These are phyloP conservation scores for Xanthostigma xanthostigma DNA, from an alignment of 2,888 invertebrate genomes.

Conservation along the genomic window DNA sequence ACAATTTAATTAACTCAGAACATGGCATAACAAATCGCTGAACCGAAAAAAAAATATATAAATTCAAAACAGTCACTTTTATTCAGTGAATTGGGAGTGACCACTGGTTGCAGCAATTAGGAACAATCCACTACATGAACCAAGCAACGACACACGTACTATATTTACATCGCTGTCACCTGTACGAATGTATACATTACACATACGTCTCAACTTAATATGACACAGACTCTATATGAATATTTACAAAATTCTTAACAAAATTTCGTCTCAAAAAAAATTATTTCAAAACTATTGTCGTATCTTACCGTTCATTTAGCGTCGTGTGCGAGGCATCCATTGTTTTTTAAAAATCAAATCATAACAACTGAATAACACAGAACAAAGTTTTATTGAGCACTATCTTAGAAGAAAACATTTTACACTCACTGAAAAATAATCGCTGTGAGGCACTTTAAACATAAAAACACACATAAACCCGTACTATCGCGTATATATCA, in stretches of 20 bases:
- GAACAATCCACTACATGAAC: background rate
- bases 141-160: background rate
- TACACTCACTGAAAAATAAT: background rate
- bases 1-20: too few species aligned
- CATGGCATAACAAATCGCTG: background rate
- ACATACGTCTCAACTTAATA: too few species aligned
- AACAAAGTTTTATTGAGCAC: background rate
- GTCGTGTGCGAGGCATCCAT: background rate
- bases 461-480: background rate
- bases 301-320: background rate
- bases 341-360: background rate
- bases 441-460: background rate
- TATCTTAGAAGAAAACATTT: background rate
- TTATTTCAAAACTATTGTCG: too few species aligned
- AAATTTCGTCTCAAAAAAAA: too few species aligned
- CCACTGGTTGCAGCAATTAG: slow-evolving; percentile 1
- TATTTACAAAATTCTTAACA: too few species aligned
- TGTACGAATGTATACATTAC: background rate
- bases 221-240: too few species aligned
- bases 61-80: background rate
- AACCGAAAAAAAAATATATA: slow-evolving; percentile 1
- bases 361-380: background rate
- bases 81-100: background rate
- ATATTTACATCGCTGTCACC: background rate
- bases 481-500: background rate